Conservation (phyloP, 2,888 invertebrate genomes). For the Electrophaes corylata region DNA sequence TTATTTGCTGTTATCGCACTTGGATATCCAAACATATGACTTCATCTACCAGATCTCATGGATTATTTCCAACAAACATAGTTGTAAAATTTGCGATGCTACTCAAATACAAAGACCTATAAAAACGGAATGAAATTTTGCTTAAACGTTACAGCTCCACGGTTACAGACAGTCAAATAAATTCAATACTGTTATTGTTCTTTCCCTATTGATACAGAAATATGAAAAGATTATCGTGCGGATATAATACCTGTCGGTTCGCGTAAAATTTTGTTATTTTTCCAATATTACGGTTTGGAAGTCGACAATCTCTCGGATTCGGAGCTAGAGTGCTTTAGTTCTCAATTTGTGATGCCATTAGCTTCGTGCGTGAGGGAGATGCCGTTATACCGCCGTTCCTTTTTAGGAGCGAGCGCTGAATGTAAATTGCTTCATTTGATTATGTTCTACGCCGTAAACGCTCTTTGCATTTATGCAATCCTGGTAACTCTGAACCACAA, state of each 20-base stretch:
- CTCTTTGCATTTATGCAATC: conserved; percentile 77
- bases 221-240: conserved; percentile 58
- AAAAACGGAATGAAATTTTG: conserved; percentile 19
- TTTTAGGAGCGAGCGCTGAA: conserved; percentile 69
- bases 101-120: background rate
- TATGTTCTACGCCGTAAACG: conserved; percentile 72
- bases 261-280: conserved; percentile 76
- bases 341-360: conserved; percentile 78
- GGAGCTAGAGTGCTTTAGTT: conserved; percentile 62
- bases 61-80: conserved; percentile 12
- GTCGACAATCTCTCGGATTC: conserved; percentile 64
- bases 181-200: conserved; percentile 43
- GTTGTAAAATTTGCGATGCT: background rate
- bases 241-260: conserved; percentile 59
- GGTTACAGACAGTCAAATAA: conserved; percentile 18
- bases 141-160: conserved; percentile 9
- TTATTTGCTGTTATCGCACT: conserved; percentile 62
- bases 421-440: conserved; percentile 82
- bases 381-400: conserved; percentile 51
- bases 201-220: conserved; percentile 45
- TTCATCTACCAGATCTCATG: conserved; percentile 46
- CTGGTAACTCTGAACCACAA: conserved; percentile 56
- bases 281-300: conserved; percentile 60
- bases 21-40: conserved; percentile 55
- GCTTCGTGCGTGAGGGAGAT: conserved; percentile 66